These are phyloP conservation scores for Ascidia mentula DNA, from an alignment of 23 tunicate genomes.

Conservation along the genomic window DNA sequence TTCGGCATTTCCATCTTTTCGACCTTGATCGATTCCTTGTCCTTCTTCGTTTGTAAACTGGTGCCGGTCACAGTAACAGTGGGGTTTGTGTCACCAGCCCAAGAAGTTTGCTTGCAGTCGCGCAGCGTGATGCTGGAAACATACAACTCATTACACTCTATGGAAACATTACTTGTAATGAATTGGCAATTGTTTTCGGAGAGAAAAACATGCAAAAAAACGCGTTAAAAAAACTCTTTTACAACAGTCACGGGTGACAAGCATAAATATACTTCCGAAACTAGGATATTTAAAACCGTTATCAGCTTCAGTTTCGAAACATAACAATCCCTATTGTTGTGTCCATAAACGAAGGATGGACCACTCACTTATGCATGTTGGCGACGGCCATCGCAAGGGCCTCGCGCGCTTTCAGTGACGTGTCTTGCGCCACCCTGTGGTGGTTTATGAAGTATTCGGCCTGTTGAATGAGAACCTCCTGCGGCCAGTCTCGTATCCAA, in stretches of 20 bases:
- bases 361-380: slow-evolving; percentile 86
- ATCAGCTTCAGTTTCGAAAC: too few species aligned
- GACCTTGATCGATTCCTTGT: slow-evolving; percentile 82
- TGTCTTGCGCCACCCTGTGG: slow-evolving; percentile 84
- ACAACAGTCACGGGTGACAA: too few species aligned
- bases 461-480: slow-evolving; percentile 87
- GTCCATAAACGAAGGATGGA: too few species aligned
- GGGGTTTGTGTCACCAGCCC: slow-evolving; percentile 75
- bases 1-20: slow-evolving; percentile 85
- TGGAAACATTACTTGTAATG: too few species aligned
- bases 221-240: too few species aligned
- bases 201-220: too few species aligned
- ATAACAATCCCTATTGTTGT: too few species aligned
- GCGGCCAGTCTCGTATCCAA: slow-evolving; percentile 97
- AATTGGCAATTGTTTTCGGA: too few species aligned
- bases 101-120: slow-evolving; percentile 83
- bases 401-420: slow-evolving; percentile 66
- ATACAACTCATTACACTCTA: too few species aligned
- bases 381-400: slow-evolving; percentile 93
- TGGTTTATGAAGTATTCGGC: slow-evolving; percentile 90
- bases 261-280: too few species aligned
- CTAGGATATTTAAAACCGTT: too few species aligned
- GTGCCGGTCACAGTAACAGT: slow-evolving; percentile 74
- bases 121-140: slow-evolving; percentile 70
- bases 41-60: slow-evolving; percentile 77